Evolutionary conservation across 37 sponge, comb jelly and placozoan species (phyloP), one percentile per base, ranked within the genome.

Genomic region (Beroe forskalii): DNA sequence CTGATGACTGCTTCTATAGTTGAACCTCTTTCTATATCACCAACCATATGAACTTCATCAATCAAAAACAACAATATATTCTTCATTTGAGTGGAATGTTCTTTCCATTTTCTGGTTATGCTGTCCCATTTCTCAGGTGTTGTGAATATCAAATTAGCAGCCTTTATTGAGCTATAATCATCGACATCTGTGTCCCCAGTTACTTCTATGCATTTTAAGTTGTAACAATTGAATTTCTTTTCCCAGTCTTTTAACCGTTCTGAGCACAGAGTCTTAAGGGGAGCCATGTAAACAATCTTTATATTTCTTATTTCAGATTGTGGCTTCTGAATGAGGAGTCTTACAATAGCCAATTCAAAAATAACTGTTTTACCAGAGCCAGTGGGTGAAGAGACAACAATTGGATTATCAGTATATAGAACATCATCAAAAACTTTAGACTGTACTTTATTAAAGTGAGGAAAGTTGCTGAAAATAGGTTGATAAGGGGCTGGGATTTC

Each of bases 61-160:
- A 99, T 94, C 42, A 96, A 90, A 86, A 98, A 98, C 36, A 98
- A 91, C 44, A 92, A 90, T 48, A 98, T 94, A 32, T 93, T 80
- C 60, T 95, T 93, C 43, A 98, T 92, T 8, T 96, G 94, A 24
- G 95, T 92, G 62, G 92, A 92, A 92, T 98, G 93, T 62, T 98
- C 99, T 48, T 93, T 95, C 97, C 97, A 96, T 61, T 89, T 96
- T 41, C 99, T 93, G 19, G 99, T 99, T 93, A 99, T 93, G 60
- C 96, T 96, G 92, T 99, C 99, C 97, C 97, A 99, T 72, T 99
- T 99, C 83, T 99, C 99, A 27, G 99, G 99, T 31, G 99, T 99
- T 55, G 99, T 99, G 69, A 94, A 93, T 62, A 99, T 96, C 38
- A 99, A 93, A 66, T 96, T 94, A 22, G 94, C 93, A 72, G 91